These are phyloP conservation scores for Crotalus helleri DNA, from an alignment of 2,113 vertebrate genomes.

Conservation along the genomic window DNA sequence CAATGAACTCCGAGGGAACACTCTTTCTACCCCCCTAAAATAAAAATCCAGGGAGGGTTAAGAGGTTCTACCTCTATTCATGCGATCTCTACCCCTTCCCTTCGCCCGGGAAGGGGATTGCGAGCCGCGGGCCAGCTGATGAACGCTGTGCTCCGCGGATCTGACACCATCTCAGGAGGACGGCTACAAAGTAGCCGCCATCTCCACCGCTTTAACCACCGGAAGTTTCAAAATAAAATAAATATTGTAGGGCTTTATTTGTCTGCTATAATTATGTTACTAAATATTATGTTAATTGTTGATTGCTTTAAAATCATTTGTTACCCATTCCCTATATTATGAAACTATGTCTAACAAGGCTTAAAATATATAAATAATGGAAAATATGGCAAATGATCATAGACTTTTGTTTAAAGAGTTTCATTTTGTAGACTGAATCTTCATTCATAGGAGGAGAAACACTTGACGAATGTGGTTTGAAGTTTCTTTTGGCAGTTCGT, in stretches of 20 bases:
- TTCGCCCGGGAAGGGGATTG: too few relatives aligned
- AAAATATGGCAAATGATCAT: not conserved
- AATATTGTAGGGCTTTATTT: not conserved
- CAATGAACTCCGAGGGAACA: too few relatives aligned
- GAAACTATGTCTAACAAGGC: not conserved
- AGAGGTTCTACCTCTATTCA: too few relatives aligned
- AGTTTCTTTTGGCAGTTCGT: conserved; percentile 91
- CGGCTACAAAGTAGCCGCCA: too few relatives aligned
- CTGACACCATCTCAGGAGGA: too few relatives aligned
- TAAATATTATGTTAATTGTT: not conserved
- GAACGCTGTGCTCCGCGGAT: too few relatives aligned
- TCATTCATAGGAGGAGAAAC: conserved; percentile 87
- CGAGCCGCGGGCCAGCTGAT: too few relatives aligned
- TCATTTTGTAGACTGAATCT: not conserved
- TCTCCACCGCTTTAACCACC: too few relatives aligned
- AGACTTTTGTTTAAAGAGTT: not conserved
- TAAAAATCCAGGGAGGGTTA: too few relatives aligned
- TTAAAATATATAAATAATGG: not conserved
- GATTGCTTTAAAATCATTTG: not conserved
- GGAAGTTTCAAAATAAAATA: not conserved
- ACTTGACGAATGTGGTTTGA: conserved; percentile 94
- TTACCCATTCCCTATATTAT: not conserved
- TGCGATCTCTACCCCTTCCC: too few relatives aligned
- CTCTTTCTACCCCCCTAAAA: too few relatives aligned
- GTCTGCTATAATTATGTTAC: too few relatives aligned